Conservation (phyloP, 2,113 vertebrate species). For the Ophthalmolycus amberensis region DNA sequence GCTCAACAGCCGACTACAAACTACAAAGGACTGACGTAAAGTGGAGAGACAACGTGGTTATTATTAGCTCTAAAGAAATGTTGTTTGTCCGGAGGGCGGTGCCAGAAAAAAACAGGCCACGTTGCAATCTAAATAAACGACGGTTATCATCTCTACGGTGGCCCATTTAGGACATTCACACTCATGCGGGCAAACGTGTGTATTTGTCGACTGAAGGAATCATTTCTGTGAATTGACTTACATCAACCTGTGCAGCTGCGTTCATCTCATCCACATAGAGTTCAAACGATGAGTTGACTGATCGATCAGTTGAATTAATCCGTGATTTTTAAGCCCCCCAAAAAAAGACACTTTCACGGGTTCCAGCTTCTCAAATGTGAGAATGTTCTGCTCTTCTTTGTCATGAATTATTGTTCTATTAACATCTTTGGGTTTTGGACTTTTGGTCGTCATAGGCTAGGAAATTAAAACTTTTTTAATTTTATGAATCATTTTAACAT, state of each 20-base stretch:
- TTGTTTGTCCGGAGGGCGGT: neutral
- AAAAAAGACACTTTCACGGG: neutral
- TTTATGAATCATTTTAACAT: neutral
- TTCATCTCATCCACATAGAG: neutral
- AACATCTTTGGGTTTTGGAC: neutral
- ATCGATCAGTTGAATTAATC: neutral
- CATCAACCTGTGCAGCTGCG: neutral
- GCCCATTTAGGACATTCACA: constrained; percentile 1
- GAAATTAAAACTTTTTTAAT: neutral
- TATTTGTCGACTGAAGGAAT: no score
- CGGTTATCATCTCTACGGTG: neutral
- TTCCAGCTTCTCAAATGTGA: neutral
- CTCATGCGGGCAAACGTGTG: neutral
- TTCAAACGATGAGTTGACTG: neutral
- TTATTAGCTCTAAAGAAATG: neutral
- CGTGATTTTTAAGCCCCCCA: neutral
- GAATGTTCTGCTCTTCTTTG: neutral
- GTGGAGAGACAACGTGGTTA: neutral
- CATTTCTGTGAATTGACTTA: neutral
- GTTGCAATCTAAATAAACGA: neutral
- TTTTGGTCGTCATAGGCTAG: neutral
- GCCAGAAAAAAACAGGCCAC: neutral
- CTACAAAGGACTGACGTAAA: neutral
- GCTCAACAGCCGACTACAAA: neutral
- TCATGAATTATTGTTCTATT: neutral